Evolutionary conservation across 2,797 vertebrate species (phyloP).

Genomic region (Silurus lanzhouensis): DNA sequence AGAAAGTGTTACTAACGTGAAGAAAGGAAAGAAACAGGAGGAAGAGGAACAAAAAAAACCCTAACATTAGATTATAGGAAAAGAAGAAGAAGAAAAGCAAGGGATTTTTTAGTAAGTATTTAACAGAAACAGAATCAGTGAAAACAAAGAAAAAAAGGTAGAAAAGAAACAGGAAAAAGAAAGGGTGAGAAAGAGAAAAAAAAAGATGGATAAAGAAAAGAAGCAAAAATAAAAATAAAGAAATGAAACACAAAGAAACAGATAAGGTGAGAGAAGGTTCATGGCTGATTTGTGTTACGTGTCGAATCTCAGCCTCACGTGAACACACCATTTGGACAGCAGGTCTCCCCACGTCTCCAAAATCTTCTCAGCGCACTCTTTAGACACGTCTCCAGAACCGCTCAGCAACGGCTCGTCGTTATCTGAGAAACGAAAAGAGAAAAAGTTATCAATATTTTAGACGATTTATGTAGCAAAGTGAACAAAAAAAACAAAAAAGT

Average conservation of each 20-base stretch:
- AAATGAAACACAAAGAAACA: not conserved
- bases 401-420: conserved; percentile 96
- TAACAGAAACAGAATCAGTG: no score
- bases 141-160: not conserved
- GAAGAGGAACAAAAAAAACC: not conserved
- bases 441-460: not conserved
- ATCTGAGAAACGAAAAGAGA: conserved; percentile 73
- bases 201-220: no score
- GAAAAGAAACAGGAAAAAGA: not conserved
- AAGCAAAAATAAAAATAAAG: not conserved
- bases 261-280: not conserved
- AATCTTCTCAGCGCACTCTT: conserved; percentile 98
- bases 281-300: not conserved
- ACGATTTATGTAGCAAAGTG: not conserved
- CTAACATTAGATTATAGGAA: not conserved
- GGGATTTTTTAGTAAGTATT: no score
- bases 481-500: not conserved
- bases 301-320: not conserved
- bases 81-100: not conserved
- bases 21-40: not conserved
- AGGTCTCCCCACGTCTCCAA: conserved; percentile 98
- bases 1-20: no score
- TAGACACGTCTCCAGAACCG: conserved; percentile 97
- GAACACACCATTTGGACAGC: conserved; percentile 89
- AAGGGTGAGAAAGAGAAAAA: not conserved